These are phyloP conservation scores for Hippocampus kuda DNA, from an alignment of 2,797 vertebrate genomes.

Conservation along the genomic window DNA sequence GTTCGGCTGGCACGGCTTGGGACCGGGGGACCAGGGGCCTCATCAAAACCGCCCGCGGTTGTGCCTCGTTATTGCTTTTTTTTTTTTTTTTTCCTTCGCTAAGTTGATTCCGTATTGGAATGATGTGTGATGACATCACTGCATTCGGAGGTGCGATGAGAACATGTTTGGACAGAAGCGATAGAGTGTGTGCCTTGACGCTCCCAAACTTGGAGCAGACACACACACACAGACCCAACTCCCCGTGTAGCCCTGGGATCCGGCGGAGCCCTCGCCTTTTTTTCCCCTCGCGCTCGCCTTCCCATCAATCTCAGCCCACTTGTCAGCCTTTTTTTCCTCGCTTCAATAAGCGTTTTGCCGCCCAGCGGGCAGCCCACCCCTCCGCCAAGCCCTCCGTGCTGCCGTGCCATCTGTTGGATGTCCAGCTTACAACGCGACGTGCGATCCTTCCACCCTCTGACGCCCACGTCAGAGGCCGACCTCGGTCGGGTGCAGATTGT, in stretches of 20 bases:
- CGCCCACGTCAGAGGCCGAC: slow-evolving; percentile 22
- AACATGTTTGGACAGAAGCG: slow-evolving; percentile 43
- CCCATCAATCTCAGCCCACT: slow-evolving; percentile 17
- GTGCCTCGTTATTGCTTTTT: slow-evolving; percentile 20
- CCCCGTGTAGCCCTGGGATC: slow-evolving; percentile 64
- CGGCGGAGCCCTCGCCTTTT: slow-evolving; percentile 49
- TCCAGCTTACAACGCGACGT: too few species aligned
- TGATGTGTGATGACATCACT: slow-evolving; percentile 47
- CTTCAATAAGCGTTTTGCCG: slow-evolving; percentile 7
- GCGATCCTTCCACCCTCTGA: neutral
- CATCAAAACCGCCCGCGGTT: slow-evolving; percentile 49
- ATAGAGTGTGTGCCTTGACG: slow-evolving; percentile 24
- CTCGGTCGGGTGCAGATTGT: slow-evolving; percentile 43
- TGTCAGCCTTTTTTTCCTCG: slow-evolving; percentile 3
- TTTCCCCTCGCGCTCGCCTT: slow-evolving; percentile 25
- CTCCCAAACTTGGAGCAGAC: slow-evolving; percentile 48
- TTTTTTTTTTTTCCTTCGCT: slow-evolving; percentile 6
- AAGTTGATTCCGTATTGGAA: slow-evolving; percentile 31
- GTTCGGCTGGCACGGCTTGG: neutral
- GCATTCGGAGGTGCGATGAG: slow-evolving; percentile 29
- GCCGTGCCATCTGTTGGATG: neutral
- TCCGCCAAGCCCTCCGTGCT: too few species aligned
- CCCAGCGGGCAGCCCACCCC: neutral
- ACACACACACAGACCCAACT: slow-evolving; percentile 55
- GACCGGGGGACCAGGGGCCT: slow-evolving; percentile 1